These are phyloP conservation scores for Cataglyphis hispanica DNA, from an alignment of 1,140 invertebrate species.

Conservation along the genomic window DNA sequence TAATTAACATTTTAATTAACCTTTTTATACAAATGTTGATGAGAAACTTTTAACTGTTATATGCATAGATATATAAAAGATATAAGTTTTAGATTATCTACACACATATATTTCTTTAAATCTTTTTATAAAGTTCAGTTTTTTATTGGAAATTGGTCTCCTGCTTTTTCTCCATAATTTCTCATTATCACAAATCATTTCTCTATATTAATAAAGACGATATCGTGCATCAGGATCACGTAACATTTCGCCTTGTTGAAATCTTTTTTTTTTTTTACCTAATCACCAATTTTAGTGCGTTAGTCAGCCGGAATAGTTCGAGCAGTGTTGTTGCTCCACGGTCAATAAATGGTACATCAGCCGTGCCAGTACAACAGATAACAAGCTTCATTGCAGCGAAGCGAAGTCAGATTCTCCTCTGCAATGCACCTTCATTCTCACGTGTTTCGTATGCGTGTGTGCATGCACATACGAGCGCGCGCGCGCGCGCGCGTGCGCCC, in stretches of 20 bases:
- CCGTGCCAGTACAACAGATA: slow-evolving; percentile 68
- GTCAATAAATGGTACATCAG: slow-evolving; percentile 74
- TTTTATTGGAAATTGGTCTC: too few relatives aligned
- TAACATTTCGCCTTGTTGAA: not conserved
- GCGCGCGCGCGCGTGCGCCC: not conserved
- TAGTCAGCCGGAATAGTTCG: slow-evolving; percentile 42
- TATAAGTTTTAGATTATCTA: too few relatives aligned
- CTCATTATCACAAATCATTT: not conserved
- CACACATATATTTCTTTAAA: too few relatives aligned
- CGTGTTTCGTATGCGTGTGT: not conserved
- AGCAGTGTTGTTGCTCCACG: slow-evolving; percentile 62
- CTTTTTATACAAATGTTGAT: too few relatives aligned
- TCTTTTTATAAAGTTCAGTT: too few relatives aligned
- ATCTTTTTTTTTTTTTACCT: not conserved
- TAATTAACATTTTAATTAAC: too few relatives aligned
- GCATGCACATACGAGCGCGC: too few relatives aligned
- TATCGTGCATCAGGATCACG: not conserved
- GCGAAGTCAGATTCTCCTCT: slow-evolving; percentile 8
- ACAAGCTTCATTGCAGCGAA: slow-evolving; percentile 72
- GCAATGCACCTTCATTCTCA: slow-evolving; percentile 41
- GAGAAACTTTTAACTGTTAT: too few relatives aligned
- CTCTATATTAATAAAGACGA: not conserved
- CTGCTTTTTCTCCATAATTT: too few relatives aligned
- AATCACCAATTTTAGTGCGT: slow-evolving; percentile 35
- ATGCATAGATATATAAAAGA: too few relatives aligned